Evolutionary conservation across 2,113 vertebrate species (phyloP).

Genomic region (Colossoma macropomum): DNA sequence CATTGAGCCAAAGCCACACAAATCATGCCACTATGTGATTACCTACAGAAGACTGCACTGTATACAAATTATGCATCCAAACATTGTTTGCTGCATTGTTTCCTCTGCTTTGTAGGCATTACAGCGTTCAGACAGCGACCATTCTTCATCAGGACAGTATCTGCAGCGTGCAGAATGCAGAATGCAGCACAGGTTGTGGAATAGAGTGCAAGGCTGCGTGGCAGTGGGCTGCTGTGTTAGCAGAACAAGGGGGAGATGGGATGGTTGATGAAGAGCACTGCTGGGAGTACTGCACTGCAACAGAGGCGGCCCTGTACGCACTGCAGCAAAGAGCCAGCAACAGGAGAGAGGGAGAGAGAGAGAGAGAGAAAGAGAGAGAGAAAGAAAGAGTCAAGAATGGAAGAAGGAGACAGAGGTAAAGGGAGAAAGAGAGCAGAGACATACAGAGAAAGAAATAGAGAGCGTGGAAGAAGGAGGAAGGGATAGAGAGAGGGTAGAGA

Average conservation of each 20-base stretch:
- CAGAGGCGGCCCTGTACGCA: conserved; percentile 39
- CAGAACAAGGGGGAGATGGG: neutral
- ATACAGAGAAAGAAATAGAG: neutral
- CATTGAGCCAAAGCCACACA: neutral
- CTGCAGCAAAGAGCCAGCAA: conserved; percentile 32
- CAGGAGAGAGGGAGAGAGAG: neutral
- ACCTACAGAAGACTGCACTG: neutral
- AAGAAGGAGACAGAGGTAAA: no score
- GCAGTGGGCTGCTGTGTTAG: conserved; percentile 11
- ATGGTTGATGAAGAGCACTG: conserved; percentile 33
- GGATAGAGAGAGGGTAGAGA: neutral
- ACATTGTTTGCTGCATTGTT: neutral
- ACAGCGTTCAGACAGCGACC: no score
- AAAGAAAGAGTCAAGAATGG: neutral
- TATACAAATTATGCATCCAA: neutral
- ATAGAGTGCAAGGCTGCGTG: neutral
- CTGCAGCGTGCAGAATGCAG: neutral
- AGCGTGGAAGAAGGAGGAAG: neutral
- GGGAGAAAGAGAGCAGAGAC: no score
- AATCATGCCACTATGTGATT: neutral
- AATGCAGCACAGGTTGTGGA: neutral
- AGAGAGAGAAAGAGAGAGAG: neutral
- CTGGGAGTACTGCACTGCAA: conserved; percentile 45
- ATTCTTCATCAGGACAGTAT: conserved; percentile 11
- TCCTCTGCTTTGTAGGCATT: neutral